phyloP scores from a whole-genome alignment of 2,888 invertebrate genomes.

The Deilephila elpenor region DNA sequence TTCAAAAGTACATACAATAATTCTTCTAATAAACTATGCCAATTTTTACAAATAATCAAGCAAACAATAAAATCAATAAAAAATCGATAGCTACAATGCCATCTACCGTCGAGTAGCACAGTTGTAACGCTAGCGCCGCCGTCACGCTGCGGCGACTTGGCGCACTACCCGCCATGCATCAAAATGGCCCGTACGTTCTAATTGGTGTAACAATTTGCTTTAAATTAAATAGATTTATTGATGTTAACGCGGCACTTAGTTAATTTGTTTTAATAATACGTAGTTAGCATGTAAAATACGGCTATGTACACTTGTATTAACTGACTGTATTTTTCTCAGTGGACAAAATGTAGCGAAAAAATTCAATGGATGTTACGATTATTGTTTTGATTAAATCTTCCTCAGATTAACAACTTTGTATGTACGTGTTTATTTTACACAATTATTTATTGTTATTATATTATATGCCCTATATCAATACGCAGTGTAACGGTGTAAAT shows the following conservation, averaged over 20 bases:
- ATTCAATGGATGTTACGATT: background rate
- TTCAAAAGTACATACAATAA: background rate
- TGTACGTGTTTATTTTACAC: background rate
- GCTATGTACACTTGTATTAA: slow-evolving; percentile 21
- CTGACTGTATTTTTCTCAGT: slow-evolving; percentile 17
- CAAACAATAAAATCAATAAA: slow-evolving; percentile 32
- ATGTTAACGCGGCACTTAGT: slow-evolving; percentile 62
- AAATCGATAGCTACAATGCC: slow-evolving; percentile 60
- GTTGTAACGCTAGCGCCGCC: slow-evolving; percentile 49
- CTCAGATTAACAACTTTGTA: background rate
- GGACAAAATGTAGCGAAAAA: slow-evolving; percentile 9
- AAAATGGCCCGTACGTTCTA: slow-evolving; percentile 58
- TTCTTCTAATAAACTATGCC: background rate
- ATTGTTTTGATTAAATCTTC: background rate
- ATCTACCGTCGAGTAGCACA: slow-evolving; percentile 74
- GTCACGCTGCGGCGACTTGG: slow-evolving; percentile 56
- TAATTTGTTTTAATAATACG: slow-evolving; percentile 32
- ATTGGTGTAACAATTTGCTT: slow-evolving; percentile 72
- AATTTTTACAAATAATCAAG: slow-evolving; percentile 3
- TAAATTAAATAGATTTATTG: slow-evolving; percentile 77
- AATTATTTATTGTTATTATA: too few relatives aligned
- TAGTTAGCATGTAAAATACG: slow-evolving; percentile 30
- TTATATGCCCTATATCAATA: too few relatives aligned
- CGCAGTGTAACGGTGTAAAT: too few relatives aligned
- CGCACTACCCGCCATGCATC: slow-evolving; percentile 60